Percentiles rank a stretch among this genome's conserved stretches.
Conservation (phyloP, 2,888 invertebrate species). For the Hypolimnas misippus region DNA sequence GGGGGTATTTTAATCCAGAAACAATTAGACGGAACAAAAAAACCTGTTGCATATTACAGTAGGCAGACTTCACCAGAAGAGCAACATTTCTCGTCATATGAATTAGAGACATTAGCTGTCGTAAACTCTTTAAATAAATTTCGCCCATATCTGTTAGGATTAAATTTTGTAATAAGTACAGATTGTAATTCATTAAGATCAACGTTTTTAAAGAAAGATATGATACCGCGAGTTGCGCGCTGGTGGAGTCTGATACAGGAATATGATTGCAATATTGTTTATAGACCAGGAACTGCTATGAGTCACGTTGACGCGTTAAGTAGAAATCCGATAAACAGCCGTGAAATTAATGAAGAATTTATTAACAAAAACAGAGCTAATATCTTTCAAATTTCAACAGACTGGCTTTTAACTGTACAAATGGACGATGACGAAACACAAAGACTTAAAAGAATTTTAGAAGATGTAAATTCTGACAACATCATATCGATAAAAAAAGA, state of each 20-base stretch:
- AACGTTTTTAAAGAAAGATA: constrained; percentile 36
- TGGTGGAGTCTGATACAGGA: constrained; percentile 37
- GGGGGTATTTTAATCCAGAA: constrained; percentile 19
- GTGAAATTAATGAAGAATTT: constrained; percentile 31
- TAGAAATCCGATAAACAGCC: constrained; percentile 18
- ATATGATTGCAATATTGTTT: neutral
- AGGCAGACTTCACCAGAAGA: constrained; percentile 38
- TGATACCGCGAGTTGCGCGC: constrained; percentile 37
- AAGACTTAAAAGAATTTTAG: too few species aligned
- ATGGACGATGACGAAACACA: too few species aligned
- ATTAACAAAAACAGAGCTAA: constrained; percentile 15
- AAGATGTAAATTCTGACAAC: neutral
- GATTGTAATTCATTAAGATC: constrained; percentile 43
- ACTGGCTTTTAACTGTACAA: too few species aligned
- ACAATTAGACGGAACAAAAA: neutral
- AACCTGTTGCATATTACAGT: constrained; percentile 27
- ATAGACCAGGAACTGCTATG: neutral
- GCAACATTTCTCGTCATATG: constrained; percentile 39
- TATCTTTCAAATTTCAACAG: constrained; percentile 5
- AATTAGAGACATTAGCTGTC: constrained; percentile 42
- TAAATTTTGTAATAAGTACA: constrained; percentile 38
- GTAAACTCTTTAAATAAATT: constrained; percentile 39
- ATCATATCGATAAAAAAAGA: constrained; percentile 15
- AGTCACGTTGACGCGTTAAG: neutral
- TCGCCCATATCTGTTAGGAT: constrained; percentile 39